Conservation (phyloP, 2,113 vertebrate species). For the Prochilodus magdalenae region DNA sequence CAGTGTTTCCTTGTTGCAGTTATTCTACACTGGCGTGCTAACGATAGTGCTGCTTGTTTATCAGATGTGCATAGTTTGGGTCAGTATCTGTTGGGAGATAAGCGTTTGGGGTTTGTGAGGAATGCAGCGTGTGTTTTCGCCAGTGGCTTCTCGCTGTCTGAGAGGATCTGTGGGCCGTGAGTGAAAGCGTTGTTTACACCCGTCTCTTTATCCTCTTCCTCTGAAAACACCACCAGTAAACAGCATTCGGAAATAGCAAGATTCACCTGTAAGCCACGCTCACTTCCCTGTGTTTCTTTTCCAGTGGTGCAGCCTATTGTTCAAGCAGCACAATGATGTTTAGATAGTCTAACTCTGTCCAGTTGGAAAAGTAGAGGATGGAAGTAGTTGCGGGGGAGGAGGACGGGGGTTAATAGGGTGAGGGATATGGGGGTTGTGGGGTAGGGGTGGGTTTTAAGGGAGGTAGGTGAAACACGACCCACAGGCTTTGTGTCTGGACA, state of each 20-base stretch:
- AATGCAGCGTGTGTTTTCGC: constrained; percentile 27
- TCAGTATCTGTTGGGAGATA: constrained; percentile 47
- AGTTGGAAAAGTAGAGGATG: background rate
- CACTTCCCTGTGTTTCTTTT: constrained; percentile 22
- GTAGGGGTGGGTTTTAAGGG: background rate
- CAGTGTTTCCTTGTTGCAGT: background rate
- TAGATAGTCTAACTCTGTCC: constrained; percentile 12
- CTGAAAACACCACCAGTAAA: constrained; percentile 25
- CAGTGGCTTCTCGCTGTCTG: constrained; percentile 20
- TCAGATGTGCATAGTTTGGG: constrained; percentile 29
- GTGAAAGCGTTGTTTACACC: constrained; percentile 42
- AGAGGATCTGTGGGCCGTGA: background rate
- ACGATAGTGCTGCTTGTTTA: constrained; percentile 28
- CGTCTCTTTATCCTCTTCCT: constrained; percentile 29
- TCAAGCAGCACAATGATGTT: constrained; percentile 47
- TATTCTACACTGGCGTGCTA: background rate
- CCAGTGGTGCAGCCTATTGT: constrained; percentile 43
- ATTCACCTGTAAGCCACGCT: constrained; percentile 13
- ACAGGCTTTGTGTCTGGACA: constrained; percentile 24
- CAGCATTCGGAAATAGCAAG: constrained; percentile 35
- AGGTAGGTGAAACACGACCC: constrained; percentile 24
- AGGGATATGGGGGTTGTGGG: background rate
- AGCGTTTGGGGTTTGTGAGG: constrained; percentile 17
- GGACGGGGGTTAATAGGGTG: constrained; percentile 19
- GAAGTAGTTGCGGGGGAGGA: constrained; percentile 12